Base-by-base conservation (phyloP, 2,888 invertebrate genomes). In the Opisthograptis luteolata region DNA sequence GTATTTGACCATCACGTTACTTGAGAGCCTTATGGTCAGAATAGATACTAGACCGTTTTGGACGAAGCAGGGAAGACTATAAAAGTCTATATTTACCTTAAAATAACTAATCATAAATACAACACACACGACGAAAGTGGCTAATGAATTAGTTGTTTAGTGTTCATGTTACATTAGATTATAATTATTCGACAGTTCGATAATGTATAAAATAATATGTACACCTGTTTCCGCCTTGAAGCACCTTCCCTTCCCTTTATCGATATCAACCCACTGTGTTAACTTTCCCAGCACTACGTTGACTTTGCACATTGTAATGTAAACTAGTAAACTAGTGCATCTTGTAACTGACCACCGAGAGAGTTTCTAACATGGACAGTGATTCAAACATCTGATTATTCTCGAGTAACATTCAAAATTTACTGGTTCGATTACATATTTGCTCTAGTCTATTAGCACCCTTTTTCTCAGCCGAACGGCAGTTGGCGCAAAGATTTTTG, bases 121-220 rank as follows among this genome's bases (percentile, higher is more conserved):
- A 55, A 58, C 60, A 59, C 64, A 61, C 75, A 76, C 77, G 69
- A 61, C 62, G 74, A 75, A 79, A 79, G 81, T 80, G 82, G 76
- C 64, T 68, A 81, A 72, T 68, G 78, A 83, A 76, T 82, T 89
- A 89, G 87, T 84, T 84, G 82, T 88, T 85, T 90, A 88, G 88
- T 87, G 81, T 87, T 88, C 89, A 88, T 88, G 88, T 89, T 89
- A 83, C 79, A 82, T 86, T 88, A 90, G 86, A 84, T 82, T 79
- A 79, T 87, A n/a, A n/a, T n/a, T n/a, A 87, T 76, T 80, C 66
- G 76, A 76, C 77, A 79, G 79, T 80, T 82, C 76, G 70, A 72
- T 60, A 60, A 76, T 78, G 70, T 80, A 68, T 75, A 68, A 78
- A 64, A 72, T 46, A 58, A 76, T 69, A 69, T 70, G 70, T 70